Evolutionary conservation across 1,140 invertebrate genomes (phyloP).

Genomic region (Zeugodacus cucurbitae): DNA sequence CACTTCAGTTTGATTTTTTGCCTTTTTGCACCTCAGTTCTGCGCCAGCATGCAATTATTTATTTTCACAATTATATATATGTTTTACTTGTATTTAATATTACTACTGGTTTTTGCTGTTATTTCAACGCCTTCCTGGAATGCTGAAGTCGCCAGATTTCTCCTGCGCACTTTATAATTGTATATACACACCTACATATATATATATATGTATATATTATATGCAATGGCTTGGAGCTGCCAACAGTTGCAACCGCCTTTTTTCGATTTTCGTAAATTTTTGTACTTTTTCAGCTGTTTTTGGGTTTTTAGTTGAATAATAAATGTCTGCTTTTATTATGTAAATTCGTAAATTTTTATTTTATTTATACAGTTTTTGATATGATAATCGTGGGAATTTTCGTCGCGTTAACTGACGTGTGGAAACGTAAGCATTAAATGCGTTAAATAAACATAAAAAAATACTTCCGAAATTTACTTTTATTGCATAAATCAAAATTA

Average conservation of each 20-base stretch:
- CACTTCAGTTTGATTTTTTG: background rate
- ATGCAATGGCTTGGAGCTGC: too few species aligned
- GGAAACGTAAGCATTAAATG: background rate
- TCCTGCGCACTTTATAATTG: background rate
- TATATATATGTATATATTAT: background rate
- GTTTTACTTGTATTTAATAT: background rate
- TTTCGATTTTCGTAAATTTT: background rate
- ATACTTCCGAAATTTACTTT: background rate
- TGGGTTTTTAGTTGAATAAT: background rate
- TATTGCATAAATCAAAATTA: background rate
- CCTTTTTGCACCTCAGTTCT: background rate
- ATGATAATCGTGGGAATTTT: slow-evolving; percentile 21
- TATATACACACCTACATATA: background rate
- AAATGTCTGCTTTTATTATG: background rate
- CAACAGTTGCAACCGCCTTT: background rate
- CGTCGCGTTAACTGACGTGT: background rate
- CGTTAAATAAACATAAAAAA: background rate
- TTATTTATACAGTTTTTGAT: background rate
- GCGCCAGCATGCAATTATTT: background rate
- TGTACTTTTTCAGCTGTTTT: background rate
- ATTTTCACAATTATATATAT: background rate
- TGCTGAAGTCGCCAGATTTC: background rate
- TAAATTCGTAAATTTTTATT: background rate
- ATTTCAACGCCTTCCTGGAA: background rate
- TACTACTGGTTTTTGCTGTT: background rate